phyloP scores from a whole-genome alignment of 35 echinoderm and acorn worm species.

The Apostichopus parvimensis region DNA sequence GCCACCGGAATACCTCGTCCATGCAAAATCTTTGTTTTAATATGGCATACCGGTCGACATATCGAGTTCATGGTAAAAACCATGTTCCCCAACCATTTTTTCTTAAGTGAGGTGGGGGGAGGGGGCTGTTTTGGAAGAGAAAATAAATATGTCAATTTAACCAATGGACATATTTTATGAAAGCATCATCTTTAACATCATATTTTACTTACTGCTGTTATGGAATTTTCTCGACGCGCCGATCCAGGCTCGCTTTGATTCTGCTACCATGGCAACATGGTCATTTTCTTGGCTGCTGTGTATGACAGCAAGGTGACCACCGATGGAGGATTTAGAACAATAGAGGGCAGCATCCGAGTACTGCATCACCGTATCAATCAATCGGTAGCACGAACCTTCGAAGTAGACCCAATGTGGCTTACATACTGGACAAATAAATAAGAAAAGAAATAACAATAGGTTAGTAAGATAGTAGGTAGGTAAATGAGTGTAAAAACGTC shows the following conservation, averaged over 20 bases:
- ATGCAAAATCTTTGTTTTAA: too few relatives aligned
- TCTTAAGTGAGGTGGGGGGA: too few relatives aligned
- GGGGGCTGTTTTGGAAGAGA: too few relatives aligned
- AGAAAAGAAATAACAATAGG: not conserved
- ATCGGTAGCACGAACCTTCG: conserved; percentile 40
- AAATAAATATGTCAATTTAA: too few relatives aligned
- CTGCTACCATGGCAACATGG: conserved; percentile 39
- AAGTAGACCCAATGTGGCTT: conserved; percentile 17
- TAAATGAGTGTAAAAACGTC: too few relatives aligned
- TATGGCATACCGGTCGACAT: too few relatives aligned
- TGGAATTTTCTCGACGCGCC: conserved; percentile 38
- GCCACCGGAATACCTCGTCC: too few relatives aligned
- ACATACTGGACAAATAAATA: conserved; percentile 14
- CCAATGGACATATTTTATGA: too few relatives aligned
- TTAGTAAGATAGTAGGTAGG: too few relatives aligned
- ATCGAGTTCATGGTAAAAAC: too few relatives aligned
- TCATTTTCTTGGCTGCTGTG: conserved; percentile 29
- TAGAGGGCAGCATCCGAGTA: conserved; percentile 8
- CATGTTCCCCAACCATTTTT: too few relatives aligned
- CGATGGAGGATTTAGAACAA: not conserved
- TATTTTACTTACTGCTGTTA: conserved; percentile 17
- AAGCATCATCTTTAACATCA: too few relatives aligned
- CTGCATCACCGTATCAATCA: conserved; percentile 17
- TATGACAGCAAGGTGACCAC: conserved; percentile 33
- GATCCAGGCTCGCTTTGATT: conserved; percentile 37